Base-by-base conservation (phyloP, 2,888 invertebrate genomes). In the Leucozona laternaria region DNA sequence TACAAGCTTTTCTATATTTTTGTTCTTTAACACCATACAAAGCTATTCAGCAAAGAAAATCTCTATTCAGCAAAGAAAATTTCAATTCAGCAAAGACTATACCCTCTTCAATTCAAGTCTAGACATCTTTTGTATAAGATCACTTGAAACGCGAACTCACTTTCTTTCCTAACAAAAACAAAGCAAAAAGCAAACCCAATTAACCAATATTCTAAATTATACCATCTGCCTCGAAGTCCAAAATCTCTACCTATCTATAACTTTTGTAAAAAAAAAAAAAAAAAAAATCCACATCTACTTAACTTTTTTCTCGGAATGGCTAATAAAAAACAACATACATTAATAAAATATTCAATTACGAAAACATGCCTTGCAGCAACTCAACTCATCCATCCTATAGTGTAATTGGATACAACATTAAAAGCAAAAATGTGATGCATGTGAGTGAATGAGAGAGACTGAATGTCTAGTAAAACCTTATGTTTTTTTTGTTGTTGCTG, bases 341-440 rank as follows among this genome's bases (percentile, higher is more conserved):
- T 7, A 28, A 68, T 22, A 70, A 45, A 20, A 48, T 37, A 60
- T 66, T 66, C 43, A 78, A 62, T 79, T 58, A 71, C 58, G 40
- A 71, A 77, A 81, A 71, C 77, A 81, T 81, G 71, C 81, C 71
- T 55, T 31, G 20, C 22, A 64, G 62, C 45, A 25, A 57, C 7
- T 10, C 22, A 64, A 71, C 28, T 20, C 68, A 50, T 53, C 50
- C 45, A 28, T 68, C n/a, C n/a, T n/a, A n/a, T n/a, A n/a, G 31
- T 68, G 37, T 68, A 31, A 4, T 50, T 58, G 48, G 8, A 64
- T 28, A 50, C 8, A 57, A 50, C 62, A 71, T 55, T 73, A 48
- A 64, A 71, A 75, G 75, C 79, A 43, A 75, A 43, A 75, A 70
- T 28, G 43, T 75, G 75, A 70, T 75, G 62, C 60, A 75, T 31